Percentiles rank a stretch among this genome's conserved stretches.
These are phyloP conservation scores for Machaerirhynchus nigripectus DNA, from an alignment of 2,113 vertebrate species.

Conservation along the genomic window DNA sequence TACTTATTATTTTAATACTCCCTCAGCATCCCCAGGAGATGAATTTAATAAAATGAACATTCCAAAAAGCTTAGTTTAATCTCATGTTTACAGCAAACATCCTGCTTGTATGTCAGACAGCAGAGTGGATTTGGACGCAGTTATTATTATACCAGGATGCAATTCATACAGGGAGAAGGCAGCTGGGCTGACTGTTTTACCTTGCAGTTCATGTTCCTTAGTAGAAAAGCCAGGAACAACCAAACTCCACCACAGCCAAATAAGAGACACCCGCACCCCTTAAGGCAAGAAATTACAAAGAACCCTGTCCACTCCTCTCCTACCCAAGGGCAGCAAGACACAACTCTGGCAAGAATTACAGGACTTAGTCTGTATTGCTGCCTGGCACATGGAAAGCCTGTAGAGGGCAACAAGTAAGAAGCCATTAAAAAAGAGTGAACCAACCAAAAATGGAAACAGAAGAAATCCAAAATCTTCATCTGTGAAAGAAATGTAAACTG, in stretches of 20 bases:
- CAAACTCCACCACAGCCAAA: background rate
- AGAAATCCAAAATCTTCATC: background rate
- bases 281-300: background rate
- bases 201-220: background rate
- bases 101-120: background rate
- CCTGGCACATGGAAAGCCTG: background rate
- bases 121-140: background rate
- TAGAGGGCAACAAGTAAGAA: background rate
- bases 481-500: background rate
- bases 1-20: background rate
- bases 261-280: background rate
- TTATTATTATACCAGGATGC: background rate
- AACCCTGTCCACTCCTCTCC: background rate
- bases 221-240: background rate
- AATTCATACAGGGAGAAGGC: background rate
- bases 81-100: slow-evolving; percentile 7
- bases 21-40: background rate
- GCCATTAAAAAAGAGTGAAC: background rate
- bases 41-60: background rate
- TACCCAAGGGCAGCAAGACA: background rate
- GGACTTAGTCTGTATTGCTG: background rate
- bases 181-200: background rate
- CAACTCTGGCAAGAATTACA: background rate
- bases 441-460: background rate
- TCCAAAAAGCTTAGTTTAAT: slow-evolving; percentile 50